Evolutionary conservation across 37 sponge, comb jelly and placozoan genomes (phyloP), one percentile per base, ranked within the genome.

Genomic region (Diacarnus erythraeanus): DNA sequence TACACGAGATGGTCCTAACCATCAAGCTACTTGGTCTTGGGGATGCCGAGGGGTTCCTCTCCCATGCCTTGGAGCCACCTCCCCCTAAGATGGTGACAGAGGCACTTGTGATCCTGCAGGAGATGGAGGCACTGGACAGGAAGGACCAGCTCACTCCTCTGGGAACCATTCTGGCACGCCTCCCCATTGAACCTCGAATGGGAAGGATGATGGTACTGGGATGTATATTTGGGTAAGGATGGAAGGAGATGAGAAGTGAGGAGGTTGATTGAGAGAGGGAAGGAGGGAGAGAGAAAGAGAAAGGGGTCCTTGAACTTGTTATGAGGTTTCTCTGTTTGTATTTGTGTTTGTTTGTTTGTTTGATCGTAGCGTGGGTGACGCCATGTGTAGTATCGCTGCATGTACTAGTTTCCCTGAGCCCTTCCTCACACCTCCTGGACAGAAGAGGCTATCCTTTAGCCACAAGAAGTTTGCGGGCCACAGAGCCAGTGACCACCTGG

Each of bases 341-440:
- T 70, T 21, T 9, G 71, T 70, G 37, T 38, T 8, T 70, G 39
- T 30, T n/a, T 3, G 37, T 57, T 25, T 34, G 1, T 56, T 29
- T 27, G 15, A 17, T 20, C 78, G 42, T 72, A 88, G 94, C 18
- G 90, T 89, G 31, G 90, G 91, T n/a, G 89, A 94, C 40, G 85
- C 95, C 10, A 71, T 88, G 86, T 80, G 82, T 33, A 85, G 84
- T 59, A 91, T 94, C 41, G 91, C 95, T 10, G 91, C 91, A 20
- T 80, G 82, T 34, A 80, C 86, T 51, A 82, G 91, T 64, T 94
- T 91, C 72, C 88, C 82, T 23, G 95, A 94, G 71, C 95, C 89
- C 2, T 94, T 84, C 76, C 37, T 93, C 58, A 73, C 64, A 18
- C 80, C 83, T 9, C 79, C 82, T 18, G 82, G 76, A 0, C 61